phyloP scores from a whole-genome alignment of 2,888 invertebrate species.

The Lymantria dispar region DNA sequence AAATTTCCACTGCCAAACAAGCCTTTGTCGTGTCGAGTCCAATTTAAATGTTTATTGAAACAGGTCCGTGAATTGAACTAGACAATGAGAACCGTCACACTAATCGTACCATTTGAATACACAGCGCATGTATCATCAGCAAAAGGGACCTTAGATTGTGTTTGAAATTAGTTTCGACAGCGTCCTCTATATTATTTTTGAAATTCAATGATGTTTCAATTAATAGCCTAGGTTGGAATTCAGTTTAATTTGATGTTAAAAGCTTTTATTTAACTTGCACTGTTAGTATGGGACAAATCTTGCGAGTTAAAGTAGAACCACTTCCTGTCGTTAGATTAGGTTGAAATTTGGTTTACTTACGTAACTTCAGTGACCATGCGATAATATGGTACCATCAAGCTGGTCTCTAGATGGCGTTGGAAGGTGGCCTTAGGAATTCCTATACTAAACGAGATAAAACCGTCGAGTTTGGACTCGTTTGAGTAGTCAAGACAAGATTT shows the following conservation, averaged over 20 bases:
- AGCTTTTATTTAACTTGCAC: no score
- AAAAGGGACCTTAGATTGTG: constrained; percentile 18
- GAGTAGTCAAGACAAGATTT: no score
- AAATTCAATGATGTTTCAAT: constrained; percentile 14
- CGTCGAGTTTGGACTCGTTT: no score
- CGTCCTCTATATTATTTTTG: constrained; percentile 5
- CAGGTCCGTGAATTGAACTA: constrained; percentile 20
- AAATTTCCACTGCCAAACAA: constrained; percentile 24
- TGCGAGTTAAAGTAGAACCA: no score
- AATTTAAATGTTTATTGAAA: constrained; percentile 36
- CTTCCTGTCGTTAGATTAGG: no score
- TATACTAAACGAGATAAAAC: no score
- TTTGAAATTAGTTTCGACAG: constrained; percentile 12
- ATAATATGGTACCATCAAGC: no score
- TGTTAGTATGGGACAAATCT: no score
- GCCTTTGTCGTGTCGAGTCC: constrained; percentile 24
- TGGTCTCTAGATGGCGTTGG: no score
- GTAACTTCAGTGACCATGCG: no score
- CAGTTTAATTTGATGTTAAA: constrained; percentile 19
- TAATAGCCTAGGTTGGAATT: constrained; percentile 7
- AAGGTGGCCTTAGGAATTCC: no score
- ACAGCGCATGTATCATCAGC: constrained; percentile 21
- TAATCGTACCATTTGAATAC: constrained; percentile 37
- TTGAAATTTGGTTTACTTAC: no score
- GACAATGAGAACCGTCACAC: constrained; percentile 25